Conservation (phyloP, 2,888 invertebrate species). For the Campoletis raptor region DNA sequence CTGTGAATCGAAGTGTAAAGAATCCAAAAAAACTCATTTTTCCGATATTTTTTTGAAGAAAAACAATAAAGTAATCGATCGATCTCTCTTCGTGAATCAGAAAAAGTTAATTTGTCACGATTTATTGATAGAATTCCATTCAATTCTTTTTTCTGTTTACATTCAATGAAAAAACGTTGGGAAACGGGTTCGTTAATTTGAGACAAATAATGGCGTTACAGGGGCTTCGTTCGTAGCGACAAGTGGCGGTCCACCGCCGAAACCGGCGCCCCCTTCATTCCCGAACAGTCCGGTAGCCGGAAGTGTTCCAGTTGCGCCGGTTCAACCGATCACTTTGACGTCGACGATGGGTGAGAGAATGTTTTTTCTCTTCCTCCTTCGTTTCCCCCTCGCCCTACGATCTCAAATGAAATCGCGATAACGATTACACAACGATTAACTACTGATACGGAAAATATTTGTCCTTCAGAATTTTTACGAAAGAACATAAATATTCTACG, state of each 20-base stretch:
- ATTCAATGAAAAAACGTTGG: background rate
- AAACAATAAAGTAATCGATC: too few species aligned
- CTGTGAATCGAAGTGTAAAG: too few species aligned
- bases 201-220: constrained; percentile 70
- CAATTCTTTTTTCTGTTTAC: background rate
- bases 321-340: constrained; percentile 71
- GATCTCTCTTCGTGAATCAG: background rate
- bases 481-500: background rate
- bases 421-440: background rate
- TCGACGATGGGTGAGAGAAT: constrained; percentile 77
- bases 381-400: background rate
- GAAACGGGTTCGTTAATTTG: background rate
- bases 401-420: background rate
- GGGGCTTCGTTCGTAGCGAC: constrained; percentile 80
- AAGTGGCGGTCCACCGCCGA: constrained; percentile 82
- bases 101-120: background rate
- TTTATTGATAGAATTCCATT: background rate
- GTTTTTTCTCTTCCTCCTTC: background rate
- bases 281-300: constrained; percentile 83
- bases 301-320: constrained; percentile 74
- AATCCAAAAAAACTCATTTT: too few species aligned
- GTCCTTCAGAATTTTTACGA: background rate
- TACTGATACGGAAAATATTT: background rate
- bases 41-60: background rate
- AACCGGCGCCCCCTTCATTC: constrained; percentile 85